A percentile compares a stretch with the other conserved stretches of the same genome.
phyloP scores from a whole-genome alignment of 2,888 invertebrate species.

The Tachina grossa region DNA sequence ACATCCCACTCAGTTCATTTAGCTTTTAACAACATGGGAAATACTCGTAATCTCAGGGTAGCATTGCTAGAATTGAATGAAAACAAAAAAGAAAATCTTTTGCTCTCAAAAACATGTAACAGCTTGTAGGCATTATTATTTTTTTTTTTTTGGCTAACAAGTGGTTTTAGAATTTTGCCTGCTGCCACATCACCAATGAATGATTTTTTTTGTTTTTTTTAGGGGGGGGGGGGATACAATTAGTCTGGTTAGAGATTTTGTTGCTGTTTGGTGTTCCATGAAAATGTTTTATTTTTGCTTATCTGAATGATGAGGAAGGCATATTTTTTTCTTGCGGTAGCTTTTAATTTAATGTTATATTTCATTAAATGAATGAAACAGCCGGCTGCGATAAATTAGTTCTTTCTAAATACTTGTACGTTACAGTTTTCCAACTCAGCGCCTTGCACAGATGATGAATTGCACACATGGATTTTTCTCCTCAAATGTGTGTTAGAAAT shows the following conservation, averaged over 20 bases:
- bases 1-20: not conserved
- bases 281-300: not conserved
- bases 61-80: not conserved
- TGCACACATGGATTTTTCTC: conserved; percentile 5
- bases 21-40: conserved; percentile 5
- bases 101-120: conserved; percentile 62
- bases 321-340: conserved; percentile 35
- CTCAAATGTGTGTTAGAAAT: conserved; percentile 45
- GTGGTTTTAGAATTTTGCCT: conserved; percentile 55
- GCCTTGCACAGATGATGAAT: conserved; percentile 50
- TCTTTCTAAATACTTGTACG: conserved; percentile 39
- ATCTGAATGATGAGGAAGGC: conserved; percentile 18
- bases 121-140: conserved; percentile 70
- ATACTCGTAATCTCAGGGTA: conserved; percentile 38
- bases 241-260: conserved; percentile 44
- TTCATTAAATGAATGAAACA: conserved; percentile 67
- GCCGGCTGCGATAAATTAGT: conserved; percentile 61
- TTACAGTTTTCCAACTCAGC: not conserved
- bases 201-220: conserved; percentile 12
- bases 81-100: conserved; percentile 21
- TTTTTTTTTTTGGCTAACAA: conserved; percentile 65
- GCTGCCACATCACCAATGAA: not conserved
- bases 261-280: not conserved
- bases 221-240: not conserved
- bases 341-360: conserved; percentile 67